These are phyloP conservation scores for Chlamydotis undulata DNA, from an alignment of 2,113 vertebrate species.

Conservation along the genomic window DNA sequence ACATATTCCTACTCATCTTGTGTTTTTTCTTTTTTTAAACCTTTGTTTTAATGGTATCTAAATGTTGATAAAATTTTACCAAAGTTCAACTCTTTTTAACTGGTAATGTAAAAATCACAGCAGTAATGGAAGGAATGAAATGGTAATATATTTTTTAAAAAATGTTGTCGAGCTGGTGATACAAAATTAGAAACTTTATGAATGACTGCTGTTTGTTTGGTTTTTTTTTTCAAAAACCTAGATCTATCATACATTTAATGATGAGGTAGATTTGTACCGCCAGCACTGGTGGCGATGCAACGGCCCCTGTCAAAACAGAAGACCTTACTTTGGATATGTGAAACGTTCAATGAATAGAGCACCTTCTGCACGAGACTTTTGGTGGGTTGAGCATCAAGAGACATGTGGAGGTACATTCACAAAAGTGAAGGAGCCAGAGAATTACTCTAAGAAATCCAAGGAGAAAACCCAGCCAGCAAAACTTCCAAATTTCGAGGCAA, in stretches of 20 bases:
- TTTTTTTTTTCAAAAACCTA: conserved; percentile 46
- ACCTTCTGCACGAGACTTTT: conserved; percentile 87
- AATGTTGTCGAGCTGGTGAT: not conserved
- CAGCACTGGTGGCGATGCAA: conserved; percentile 96
- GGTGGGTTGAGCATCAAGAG: conserved; percentile 90
- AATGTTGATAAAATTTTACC: not conserved
- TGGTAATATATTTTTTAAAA: not conserved
- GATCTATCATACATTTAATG: conserved; percentile 89
- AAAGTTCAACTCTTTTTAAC: not conserved
- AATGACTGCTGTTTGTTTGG: not conserved
- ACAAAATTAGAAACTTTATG: not conserved
- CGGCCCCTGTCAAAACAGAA: conserved; percentile 85
- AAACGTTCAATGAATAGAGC: conserved; percentile 92
- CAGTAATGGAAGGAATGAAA: not conserved
- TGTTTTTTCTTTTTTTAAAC: not conserved
- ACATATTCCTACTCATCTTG: not conserved
- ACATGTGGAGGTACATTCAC: conserved; percentile 88
- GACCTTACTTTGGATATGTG: conserved; percentile 89
- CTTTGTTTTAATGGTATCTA: not conserved
- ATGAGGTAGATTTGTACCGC: conserved; percentile 91
- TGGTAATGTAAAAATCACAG: not conserved
- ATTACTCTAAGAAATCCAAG: conserved; percentile 83
- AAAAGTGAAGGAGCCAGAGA: conserved; percentile 94
- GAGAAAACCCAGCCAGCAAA: conserved; percentile 31
- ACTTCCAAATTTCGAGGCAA: not conserved